Conservation (phyloP, 1,140 invertebrate genomes). For the Tachypleus tridentatus region DNA sequence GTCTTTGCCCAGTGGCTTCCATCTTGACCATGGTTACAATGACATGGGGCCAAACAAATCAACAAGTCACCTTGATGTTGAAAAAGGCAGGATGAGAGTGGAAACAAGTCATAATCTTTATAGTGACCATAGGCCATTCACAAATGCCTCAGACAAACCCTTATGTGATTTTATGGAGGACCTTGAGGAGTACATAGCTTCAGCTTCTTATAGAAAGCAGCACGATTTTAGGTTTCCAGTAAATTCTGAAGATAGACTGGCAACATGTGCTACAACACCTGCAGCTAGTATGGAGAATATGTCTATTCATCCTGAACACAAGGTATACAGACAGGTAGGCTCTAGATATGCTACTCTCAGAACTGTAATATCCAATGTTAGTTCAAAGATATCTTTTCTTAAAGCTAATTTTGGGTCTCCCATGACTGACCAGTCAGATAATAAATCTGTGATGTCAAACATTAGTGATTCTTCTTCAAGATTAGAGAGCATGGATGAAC, state of each 20-base stretch:
- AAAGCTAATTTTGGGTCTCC: neutral
- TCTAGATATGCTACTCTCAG: slow-evolving; percentile 35
- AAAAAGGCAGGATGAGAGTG: neutral
- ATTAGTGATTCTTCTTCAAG: too few species aligned
- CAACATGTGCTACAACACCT: too few species aligned
- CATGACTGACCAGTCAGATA: too few species aligned
- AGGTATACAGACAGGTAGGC: slow-evolving; percentile 51
- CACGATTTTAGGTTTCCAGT: neutral
- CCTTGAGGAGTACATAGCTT: slow-evolving; percentile 37
- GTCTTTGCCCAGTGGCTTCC: slow-evolving; percentile 62
- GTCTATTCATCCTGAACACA: slow-evolving; percentile 59
- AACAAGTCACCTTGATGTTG: neutral
- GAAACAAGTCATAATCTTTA: neutral
- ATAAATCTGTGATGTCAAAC: too few species aligned
- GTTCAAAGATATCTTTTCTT: slow-evolving; percentile 24
- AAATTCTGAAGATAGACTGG: too few species aligned
- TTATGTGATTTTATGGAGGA: slow-evolving; percentile 20
- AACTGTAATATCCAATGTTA: slow-evolving; percentile 35
- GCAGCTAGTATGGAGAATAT: slow-evolving; percentile 31
- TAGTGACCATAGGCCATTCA: slow-evolving; percentile 45
- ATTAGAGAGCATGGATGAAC: too few species aligned
- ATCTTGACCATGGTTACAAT: slow-evolving; percentile 32
- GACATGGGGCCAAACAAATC: neutral
- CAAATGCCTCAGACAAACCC: slow-evolving; percentile 55
- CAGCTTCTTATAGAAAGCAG: slow-evolving; percentile 27